Evolutionary conservation across 2,888 invertebrate species (phyloP), one percentile per base, ranked within the genome.

Genomic region (Lithophane semibrunnea): DNA sequence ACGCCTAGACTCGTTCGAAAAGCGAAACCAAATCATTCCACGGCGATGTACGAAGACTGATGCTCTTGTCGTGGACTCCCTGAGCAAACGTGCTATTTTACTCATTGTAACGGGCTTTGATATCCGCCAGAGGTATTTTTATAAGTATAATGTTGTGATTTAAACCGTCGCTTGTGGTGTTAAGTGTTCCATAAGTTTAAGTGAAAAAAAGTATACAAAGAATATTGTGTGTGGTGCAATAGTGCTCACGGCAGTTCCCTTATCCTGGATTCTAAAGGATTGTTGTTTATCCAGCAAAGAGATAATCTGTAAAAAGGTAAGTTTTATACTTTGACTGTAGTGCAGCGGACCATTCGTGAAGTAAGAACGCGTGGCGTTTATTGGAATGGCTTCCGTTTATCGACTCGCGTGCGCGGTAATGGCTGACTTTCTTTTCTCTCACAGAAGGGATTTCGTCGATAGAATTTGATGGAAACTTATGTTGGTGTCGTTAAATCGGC

Each of bases 1-100:
- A 96, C 96, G 96, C 96, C 96, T 96, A 96, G 95, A 96, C 96
- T 95, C 95, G 96, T 96, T 96, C 95, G 94, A 94, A 95, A 96
- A 96, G 95, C 95, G 96, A 96, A 96, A 95, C 94, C 91, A 91
- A 93, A 90, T 96, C 96, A 96, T 96, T 96, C 95, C 95, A 95
- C 94, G 95, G 95, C 96, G 94, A 96, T 95, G 95, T 94, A 93
- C 94, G 94, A 94, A 95, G 95, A 95, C 95, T 96, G 96, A 96
- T 94, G 94, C 96, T 95, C 96, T 95, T 95, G 94, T 95, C 96
- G 95, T 95, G 94, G 92, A 94, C 92, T 93, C 81, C 90, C 92
- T 91, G 94, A 95, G 93, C 91, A 93, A 94, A 93, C 95, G 96
- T 95, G 94, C 92, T 94, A 94, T 93, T 94, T 94, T 94, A 93